Conservation (phyloP, 2,113 vertebrate species). For the Tachuris rubrigastra region DNA sequence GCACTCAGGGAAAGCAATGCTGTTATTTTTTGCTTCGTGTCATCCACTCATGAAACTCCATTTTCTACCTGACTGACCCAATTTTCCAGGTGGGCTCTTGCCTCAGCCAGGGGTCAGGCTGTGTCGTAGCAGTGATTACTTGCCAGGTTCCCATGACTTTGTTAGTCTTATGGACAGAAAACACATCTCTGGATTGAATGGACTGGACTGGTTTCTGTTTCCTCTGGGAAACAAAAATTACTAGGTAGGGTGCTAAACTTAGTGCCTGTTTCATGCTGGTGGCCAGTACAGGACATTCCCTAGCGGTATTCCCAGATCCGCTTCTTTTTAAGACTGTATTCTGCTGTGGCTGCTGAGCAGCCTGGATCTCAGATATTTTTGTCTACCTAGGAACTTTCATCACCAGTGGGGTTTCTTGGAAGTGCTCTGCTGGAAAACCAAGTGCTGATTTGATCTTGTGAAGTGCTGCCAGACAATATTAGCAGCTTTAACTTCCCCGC, state of each 20-base stretch:
- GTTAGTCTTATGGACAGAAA: not conserved
- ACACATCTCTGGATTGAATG: not conserved
- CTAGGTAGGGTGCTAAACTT: not conserved
- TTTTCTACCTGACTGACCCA: not conserved
- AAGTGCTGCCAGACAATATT: slow-evolving; percentile 38
- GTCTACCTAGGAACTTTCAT: slow-evolving; percentile 37
- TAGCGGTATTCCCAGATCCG: not conserved
- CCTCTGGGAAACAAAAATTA: not conserved
- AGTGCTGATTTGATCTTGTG: slow-evolving; percentile 49
- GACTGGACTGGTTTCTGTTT: not conserved
- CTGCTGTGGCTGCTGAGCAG: not conserved
- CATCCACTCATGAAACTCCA: not conserved
- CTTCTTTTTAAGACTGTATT: not conserved
- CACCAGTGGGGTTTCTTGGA: slow-evolving; percentile 41
- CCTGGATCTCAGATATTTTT: not conserved
- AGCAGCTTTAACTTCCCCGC: slow-evolving; percentile 38
- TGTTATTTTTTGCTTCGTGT: not conserved
- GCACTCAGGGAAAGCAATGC: not conserved
- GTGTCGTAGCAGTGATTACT: not conserved
- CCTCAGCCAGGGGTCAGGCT: not conserved
- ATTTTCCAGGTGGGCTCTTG: not conserved
- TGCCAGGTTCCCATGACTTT: not conserved
- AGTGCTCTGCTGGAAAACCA: slow-evolving; percentile 36
- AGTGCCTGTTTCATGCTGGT: not conserved
- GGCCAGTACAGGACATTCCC: not conserved